Percentiles rank a stretch among this genome's conserved stretches.
These are phyloP conservation scores for Oreochromis spilurus DNA, from an alignment of 2,113 vertebrate genomes.

Conservation along the genomic window DNA sequence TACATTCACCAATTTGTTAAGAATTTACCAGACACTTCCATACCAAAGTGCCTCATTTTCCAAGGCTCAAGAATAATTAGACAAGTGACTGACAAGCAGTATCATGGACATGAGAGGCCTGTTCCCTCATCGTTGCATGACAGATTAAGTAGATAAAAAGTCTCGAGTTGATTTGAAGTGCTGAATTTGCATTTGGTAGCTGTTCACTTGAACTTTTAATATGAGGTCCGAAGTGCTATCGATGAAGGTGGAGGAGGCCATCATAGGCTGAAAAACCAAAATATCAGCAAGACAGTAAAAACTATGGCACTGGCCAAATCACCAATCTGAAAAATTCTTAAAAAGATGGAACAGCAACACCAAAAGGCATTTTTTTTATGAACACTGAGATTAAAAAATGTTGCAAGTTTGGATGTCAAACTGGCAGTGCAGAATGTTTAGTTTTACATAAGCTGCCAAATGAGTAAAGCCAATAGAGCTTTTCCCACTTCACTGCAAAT, in stretches of 20 bases:
- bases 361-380: neutral
- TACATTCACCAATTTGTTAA: neutral
- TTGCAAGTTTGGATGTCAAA: neutral
- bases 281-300: neutral
- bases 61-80: neutral
- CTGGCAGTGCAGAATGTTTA: neutral
- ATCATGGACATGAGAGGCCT: neutral
- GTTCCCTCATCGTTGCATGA: neutral
- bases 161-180: neutral
- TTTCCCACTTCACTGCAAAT: neutral
- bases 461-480: neutral
- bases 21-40: neutral
- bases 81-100: neutral
- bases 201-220: neutral
- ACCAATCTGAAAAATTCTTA: neutral
- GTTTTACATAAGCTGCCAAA: neutral
- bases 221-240: accelerated
- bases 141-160: neutral
- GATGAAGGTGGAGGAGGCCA: neutral
- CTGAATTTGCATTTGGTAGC: neutral
- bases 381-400: neutral
- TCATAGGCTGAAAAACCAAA: neutral
- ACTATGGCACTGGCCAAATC: neutral
- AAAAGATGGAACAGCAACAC: neutral
- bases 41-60: neutral